Percentiles rank a stretch among this genome's conserved stretches.
phyloP scores from a whole-genome alignment of 2,113 vertebrate species.

The Irena cyanogastra region DNA sequence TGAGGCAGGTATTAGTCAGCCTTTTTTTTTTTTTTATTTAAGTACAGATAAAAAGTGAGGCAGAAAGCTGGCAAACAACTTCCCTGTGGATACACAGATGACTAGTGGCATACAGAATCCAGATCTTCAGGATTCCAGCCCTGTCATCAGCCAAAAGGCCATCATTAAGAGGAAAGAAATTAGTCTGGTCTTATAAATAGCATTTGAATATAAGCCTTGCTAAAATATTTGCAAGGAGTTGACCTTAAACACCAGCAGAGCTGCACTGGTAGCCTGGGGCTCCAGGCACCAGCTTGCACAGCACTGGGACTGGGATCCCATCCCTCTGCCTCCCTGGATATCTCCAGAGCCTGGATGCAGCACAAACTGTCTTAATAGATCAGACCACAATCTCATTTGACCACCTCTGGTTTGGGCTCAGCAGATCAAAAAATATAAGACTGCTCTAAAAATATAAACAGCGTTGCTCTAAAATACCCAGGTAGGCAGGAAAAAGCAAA shows the following conservation, averaged over 20 bases:
- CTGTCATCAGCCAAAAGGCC: constrained; percentile 55
- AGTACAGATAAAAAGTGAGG: constrained; percentile 14
- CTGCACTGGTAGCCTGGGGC: neutral
- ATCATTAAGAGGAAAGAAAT: constrained; percentile 59
- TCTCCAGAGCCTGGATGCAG: neutral
- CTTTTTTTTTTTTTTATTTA: neutral
- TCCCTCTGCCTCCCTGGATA: neutral
- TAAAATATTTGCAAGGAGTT: constrained; percentile 48
- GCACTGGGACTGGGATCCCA: accelerated
- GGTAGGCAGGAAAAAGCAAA: neutral
- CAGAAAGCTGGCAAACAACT: constrained; percentile 16
- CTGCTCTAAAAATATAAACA: neutral
- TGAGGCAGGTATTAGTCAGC: constrained; percentile 19
- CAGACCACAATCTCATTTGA: neutral
- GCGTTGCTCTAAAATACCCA: neutral
- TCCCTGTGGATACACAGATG: neutral
- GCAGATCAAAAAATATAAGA: neutral
- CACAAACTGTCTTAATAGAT: neutral
- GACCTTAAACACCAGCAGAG: constrained; percentile 46
- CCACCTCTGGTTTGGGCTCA: neutral
- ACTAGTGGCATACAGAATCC: constrained; percentile 44
- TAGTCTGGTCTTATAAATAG: constrained; percentile 61
- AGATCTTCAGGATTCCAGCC: constrained; percentile 51
- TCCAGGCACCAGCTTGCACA: neutral
- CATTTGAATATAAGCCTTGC: constrained; percentile 61